Evolutionary conservation across 2,888 invertebrate genomes (phyloP).

Genomic region (Lymantria monacha): DNA sequence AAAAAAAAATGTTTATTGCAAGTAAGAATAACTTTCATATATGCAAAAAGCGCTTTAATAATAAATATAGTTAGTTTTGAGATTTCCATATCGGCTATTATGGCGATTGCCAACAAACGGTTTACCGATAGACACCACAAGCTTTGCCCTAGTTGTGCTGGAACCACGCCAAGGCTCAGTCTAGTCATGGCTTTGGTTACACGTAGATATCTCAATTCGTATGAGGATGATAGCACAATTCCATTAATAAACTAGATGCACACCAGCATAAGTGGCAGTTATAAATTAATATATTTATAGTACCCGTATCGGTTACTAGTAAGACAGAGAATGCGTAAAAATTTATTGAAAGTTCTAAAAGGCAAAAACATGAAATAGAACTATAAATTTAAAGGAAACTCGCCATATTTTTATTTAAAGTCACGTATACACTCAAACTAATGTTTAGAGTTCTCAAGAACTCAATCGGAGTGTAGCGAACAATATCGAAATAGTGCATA

Average conservation of each 20-base stretch:
- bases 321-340: neutral
- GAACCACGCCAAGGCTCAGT: constrained; percentile 65
- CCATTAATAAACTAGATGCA: constrained; percentile 17
- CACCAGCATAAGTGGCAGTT: neutral
- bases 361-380: constrained; percentile 12
- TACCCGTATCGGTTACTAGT: neutral
- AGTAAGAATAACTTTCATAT: neutral
- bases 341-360: constrained; percentile 3
- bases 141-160: constrained; percentile 68
- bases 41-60: neutral
- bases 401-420: constrained; percentile 26
- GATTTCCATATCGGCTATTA: constrained; percentile 64
- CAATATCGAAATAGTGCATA: constrained; percentile 31
- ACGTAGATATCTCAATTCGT: constrained; percentile 44
- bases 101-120: constrained; percentile 73
- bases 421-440: constrained; percentile 31
- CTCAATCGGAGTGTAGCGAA: constrained; percentile 22
- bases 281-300: neutral
- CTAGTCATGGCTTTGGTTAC: constrained; percentile 52
- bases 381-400: constrained; percentile 6
- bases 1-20: constrained; percentile 24
- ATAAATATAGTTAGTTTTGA: constrained; percentile 20
- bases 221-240: constrained; percentile 37
- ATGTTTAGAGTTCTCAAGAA: constrained; percentile 24
- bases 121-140: constrained; percentile 61